Evolutionary conservation across 2,113 vertebrate genomes (phyloP).

Genomic region (Crotophaga sulcirostris): DNA sequence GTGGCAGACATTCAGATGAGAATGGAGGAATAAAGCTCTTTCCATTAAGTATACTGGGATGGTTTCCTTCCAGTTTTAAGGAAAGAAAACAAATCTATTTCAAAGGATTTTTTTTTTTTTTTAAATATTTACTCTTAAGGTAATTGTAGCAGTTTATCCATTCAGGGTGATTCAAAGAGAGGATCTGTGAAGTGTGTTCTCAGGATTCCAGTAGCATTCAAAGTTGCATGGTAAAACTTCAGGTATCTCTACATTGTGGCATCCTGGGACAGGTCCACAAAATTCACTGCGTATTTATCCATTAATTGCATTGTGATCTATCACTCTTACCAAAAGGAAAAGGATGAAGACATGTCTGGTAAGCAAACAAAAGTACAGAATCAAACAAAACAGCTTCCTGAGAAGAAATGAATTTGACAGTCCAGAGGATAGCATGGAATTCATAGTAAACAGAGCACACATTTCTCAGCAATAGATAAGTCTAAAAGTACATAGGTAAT

Average conservation of each 20-base stretch:
- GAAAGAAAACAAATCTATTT: background rate
- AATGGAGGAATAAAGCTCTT: background rate
- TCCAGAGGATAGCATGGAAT: background rate
- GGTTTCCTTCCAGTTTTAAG: background rate
- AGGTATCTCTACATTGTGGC: background rate
- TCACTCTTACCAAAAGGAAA: background rate
- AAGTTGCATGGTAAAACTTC: background rate
- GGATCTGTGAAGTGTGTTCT: background rate
- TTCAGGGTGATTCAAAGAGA: background rate
- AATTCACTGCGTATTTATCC: background rate
- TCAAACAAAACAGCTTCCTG: background rate
- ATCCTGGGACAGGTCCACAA: background rate
- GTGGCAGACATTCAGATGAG: background rate
- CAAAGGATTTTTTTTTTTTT: background rate
- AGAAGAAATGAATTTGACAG: background rate
- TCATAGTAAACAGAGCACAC: background rate
- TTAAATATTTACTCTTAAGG: background rate
- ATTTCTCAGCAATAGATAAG: background rate
- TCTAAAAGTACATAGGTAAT: background rate
- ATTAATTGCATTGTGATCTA: background rate
- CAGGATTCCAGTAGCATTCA: background rate
- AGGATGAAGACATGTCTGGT: background rate
- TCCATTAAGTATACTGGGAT: background rate
- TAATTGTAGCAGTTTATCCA: background rate
- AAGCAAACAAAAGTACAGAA: background rate